These are phyloP conservation scores for Tachysurus vachellii DNA, from an alignment of 2,113 vertebrate genomes.

Conservation along the genomic window DNA sequence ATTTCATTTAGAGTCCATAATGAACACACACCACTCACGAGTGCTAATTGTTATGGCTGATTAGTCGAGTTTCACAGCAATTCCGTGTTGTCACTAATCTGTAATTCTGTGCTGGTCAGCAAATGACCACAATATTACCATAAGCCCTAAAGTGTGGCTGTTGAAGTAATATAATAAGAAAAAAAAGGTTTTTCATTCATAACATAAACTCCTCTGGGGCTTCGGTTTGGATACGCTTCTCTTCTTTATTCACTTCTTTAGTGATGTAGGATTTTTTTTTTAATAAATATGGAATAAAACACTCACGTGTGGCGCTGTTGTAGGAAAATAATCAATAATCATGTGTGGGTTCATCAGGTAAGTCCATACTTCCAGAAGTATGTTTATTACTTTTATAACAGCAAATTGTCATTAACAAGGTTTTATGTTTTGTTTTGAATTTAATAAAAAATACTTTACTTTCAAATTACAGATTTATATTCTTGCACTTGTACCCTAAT, in stretches of 20 bases:
- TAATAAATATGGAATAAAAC: neutral
- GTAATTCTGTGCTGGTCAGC: neutral
- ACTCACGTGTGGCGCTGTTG: no score
- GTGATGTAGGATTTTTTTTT: neutral
- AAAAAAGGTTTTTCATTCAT: neutral
- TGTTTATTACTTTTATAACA: neutral
- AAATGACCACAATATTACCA: neutral
- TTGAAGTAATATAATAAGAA: neutral
- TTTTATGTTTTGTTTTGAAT: no score
- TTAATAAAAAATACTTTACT: no score
- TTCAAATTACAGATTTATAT: neutral
- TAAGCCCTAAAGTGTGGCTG: neutral
- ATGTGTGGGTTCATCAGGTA: neutral
- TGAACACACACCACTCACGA: slow-evolving; percentile 51
- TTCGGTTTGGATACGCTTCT: neutral
- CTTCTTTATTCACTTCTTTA: neutral
- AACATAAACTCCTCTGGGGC: neutral
- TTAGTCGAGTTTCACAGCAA: neutral
- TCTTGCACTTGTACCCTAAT: neutral
- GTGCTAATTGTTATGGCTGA: slow-evolving; percentile 38
- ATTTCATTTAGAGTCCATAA: slow-evolving; percentile 52
- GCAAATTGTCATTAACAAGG: neutral
- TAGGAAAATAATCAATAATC: neutral
- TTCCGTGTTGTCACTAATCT: neutral
- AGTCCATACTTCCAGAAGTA: neutral